Conservation (phyloP, 2,888 invertebrate species). For the Orthosia cruda region DNA sequence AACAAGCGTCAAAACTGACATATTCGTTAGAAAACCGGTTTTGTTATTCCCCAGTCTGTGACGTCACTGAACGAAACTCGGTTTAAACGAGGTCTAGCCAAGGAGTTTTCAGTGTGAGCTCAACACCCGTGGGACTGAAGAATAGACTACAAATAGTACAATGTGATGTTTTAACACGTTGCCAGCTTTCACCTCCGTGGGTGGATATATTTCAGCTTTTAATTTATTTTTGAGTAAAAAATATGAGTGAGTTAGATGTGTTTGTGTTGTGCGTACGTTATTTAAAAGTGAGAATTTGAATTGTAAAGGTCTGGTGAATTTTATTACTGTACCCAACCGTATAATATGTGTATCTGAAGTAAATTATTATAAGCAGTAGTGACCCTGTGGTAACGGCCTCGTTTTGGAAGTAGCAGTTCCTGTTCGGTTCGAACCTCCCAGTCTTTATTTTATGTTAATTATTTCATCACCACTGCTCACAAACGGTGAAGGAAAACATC, state of each 20-base stretch:
- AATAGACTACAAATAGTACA: conserved; percentile 53
- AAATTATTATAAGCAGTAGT: too few relatives aligned
- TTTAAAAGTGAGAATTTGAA: background rate
- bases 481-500: too few relatives aligned
- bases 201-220: conserved; percentile 5
- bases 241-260: background rate
- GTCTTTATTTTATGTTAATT: too few relatives aligned
- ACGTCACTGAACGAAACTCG: conserved; percentile 46
- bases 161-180: conserved; percentile 43
- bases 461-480: too few relatives aligned
- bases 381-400: too few relatives aligned
- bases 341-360: too few relatives aligned
- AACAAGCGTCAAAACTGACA: conserved; percentile 28
- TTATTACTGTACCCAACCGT: background rate
- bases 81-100: conserved; percentile 47
- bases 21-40: conserved; percentile 44
- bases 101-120: conserved; percentile 50
- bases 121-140: conserved; percentile 36
- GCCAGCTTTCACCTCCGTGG: conserved; percentile 4
- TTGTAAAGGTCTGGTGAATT: background rate
- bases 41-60: conserved; percentile 47
- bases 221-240: background rate
- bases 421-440: too few relatives aligned
- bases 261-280: background rate
- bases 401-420: too few relatives aligned